phyloP scores from a whole-genome alignment of 2,888 invertebrate species.

The Platycheirus rosarum region DNA sequence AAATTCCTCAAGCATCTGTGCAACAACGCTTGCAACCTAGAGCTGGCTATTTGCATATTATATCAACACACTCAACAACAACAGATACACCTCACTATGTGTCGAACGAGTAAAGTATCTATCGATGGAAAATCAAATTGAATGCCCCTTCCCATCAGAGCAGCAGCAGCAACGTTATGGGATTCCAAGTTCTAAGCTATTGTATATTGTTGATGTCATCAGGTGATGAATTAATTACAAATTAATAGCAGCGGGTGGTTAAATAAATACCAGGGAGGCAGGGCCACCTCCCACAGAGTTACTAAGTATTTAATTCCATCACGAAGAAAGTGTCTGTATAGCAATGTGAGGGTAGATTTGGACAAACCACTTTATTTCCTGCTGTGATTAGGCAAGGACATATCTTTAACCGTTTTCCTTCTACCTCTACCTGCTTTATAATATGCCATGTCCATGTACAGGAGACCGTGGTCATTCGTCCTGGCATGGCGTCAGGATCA shows the following conservation, averaged over 20 bases:
- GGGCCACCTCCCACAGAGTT: constrained; percentile 53
- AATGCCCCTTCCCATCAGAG: constrained; percentile 9
- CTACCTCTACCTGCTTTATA: no score
- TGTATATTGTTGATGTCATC: constrained; percentile 54
- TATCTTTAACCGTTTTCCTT: constrained; percentile 5
- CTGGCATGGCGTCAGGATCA: no score
- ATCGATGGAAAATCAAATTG: constrained; percentile 62
- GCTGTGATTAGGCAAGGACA: constrained; percentile 48
- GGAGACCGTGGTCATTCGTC: constrained; percentile 42
- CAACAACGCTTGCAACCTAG: constrained; percentile 30
- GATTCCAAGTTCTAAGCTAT: no score
- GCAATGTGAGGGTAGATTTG: constrained; percentile 30
- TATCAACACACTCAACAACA: constrained; percentile 37
- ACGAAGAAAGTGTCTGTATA: constrained; percentile 22
- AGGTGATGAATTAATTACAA: constrained; percentile 70
- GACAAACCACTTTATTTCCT: constrained; percentile 59
- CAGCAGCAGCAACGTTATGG: background rate
- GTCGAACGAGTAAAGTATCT: constrained; percentile 45
- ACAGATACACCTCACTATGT: constrained; percentile 59
- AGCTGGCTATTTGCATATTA: constrained; percentile 49
- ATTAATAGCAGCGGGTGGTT: constrained; percentile 62
- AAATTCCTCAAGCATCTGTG: constrained; percentile 60
- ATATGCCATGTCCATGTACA: no score
- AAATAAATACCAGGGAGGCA: constrained; percentile 40
- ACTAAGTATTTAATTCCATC: constrained; percentile 46